Base-by-base conservation (phyloP, 1,140 invertebrate genomes). In the Onthophagus taurus region DNA sequence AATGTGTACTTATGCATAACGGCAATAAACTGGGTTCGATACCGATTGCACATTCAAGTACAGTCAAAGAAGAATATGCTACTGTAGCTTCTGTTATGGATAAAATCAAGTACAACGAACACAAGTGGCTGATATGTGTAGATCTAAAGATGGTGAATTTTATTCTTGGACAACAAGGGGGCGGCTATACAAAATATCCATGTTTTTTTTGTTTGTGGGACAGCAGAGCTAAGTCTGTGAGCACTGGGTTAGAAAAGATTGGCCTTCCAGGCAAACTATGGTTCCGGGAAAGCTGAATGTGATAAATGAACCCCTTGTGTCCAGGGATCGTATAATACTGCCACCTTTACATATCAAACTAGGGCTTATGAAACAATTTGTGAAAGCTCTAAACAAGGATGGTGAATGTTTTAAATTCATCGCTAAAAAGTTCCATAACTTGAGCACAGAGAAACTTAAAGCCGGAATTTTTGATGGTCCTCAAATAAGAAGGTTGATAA, bases 341-440 rank as follows among this genome's bases (percentile, higher is more conserved):
- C 54, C 52, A 38, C 50, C 54, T 34, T 29, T 59, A 6, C 53
- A 58, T 42, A 59, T 62, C 7, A 61, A 60, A 41, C 37, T 61
- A 8, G 52, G 55, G 6, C 31, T 59, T 0, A 57, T 59, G 43
- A 62, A 63, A 46, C 56, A 62, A 35, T 59, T 63, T 51, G 49
- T 59, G 2, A 60, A 62, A 42, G 53, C 54, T 6, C 33, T 63
- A 7, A 29, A 53, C 26, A 55, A 58, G 47, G 19, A 49, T 21
- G 49, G 54, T 0, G 19, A 50, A 23, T 58, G 55, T 36, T 64
- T 44, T 26, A 24, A 21, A 18, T 36, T 36, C 12, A 24, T 44
- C 2, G 12, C 4, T 24, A 14, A 12, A 12, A 17, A n/a, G 16
- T 43, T 43, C 34, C 18, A n/a, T 21, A 31, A 18, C n/a, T 7